Evolutionary conservation across 2,797 vertebrate species (phyloP), one percentile per base, ranked within the genome.

Genomic region (Molothrus ater): DNA sequence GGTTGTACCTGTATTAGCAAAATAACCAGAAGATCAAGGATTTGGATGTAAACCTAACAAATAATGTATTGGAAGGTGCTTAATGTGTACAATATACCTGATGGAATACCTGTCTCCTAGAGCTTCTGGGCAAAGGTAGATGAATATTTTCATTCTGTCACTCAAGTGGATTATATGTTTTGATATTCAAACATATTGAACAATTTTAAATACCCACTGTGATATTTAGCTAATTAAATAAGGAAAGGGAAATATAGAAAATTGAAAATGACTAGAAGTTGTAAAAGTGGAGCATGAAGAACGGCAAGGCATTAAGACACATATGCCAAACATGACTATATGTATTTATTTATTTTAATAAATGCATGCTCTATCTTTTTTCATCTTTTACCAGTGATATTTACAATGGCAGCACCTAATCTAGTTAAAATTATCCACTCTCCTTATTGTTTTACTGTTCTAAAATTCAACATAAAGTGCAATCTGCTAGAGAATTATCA

Each of bases 391-490:
- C 32, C 82, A 36, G 32, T 65, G 43, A 73, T 75, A 43, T 81
- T 86, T 87, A 56, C 83, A 94, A 68, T 21, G 57, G 19, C 29
- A 74, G 14, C 40, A 63, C 18, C 81, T 17, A 25, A 92, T 79
- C n/a, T 86, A 36, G 14, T 92, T 90, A 61, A 87, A 91, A 50
- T 88, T 72, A 47, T 32, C 13, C 7, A 51, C 15, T 82, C 7
- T 31, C 17, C 60, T 86, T 89, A 57, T 34, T 5, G 1, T 72
- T 93, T 92, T 83, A 51, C 81, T 64, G 32, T 88, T 92, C 38
- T 60, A 80, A 94, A 94, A 92, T 79, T 78, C 82, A 93, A 61
- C 51, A 88, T 61, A 92, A 95, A 97, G 21, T 66, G 68, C 53
- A 94, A 34, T 65, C 51, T 92, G 51, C 70, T 86, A 53, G 32